Evolutionary conservation across 2,888 invertebrate species (phyloP).

Genomic region (Nowickia ferox): DNA sequence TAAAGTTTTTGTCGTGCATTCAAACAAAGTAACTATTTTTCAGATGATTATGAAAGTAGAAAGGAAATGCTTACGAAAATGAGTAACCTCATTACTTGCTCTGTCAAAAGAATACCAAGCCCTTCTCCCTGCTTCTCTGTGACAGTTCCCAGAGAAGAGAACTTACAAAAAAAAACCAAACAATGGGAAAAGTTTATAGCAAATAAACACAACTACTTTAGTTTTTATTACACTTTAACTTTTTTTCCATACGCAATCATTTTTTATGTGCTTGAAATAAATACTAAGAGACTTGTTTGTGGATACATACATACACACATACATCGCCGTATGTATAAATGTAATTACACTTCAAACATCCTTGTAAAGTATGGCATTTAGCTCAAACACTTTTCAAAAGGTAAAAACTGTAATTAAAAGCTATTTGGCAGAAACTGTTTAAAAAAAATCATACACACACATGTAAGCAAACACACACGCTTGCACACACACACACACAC

Average conservation of each 20-base stretch:
- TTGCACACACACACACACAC: background rate
- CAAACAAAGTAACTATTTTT: conserved; percentile 18
- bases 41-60: conserved; percentile 6
- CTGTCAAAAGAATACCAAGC: conserved; percentile 24
- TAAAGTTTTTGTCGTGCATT: conserved; percentile 13
- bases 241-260: background rate
- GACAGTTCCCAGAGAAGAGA: background rate
- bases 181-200: conserved; percentile 31
- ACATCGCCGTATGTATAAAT: conserved; percentile 19
- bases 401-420: conserved; percentile 69
- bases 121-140: background rate
- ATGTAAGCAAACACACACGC: background rate
- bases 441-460: background rate
- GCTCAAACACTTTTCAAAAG: conserved; percentile 61
- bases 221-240: conserved; percentile 11
- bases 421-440: conserved; percentile 42
- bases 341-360: conserved; percentile 68
- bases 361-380: conserved; percentile 69
- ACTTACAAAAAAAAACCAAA: background rate
- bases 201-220: conserved; percentile 31
- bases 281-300: conserved; percentile 30
- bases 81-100: conserved; percentile 43
- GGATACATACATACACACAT: too few relatives aligned
- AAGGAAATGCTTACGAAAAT: conserved; percentile 38
- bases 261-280: conserved; percentile 29